Conservation (phyloP, 2,888 invertebrate species). For the Rapana venosa region DNA sequence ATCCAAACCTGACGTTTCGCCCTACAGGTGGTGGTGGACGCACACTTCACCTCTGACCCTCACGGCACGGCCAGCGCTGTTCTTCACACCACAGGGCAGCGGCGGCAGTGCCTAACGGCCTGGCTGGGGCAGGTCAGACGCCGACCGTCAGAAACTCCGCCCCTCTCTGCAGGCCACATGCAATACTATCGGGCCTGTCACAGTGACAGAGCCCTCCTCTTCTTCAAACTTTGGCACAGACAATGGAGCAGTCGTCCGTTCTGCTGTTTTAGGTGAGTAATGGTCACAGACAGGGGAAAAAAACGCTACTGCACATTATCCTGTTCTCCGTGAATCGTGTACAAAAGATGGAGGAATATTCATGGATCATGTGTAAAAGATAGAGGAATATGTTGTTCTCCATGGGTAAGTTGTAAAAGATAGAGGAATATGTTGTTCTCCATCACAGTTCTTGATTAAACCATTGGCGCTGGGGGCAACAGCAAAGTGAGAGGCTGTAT, state of each 20-base stretch:
- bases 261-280: conserved; percentile 67
- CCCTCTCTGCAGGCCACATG: neutral
- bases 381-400: too few relatives aligned
- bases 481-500: too few relatives aligned
- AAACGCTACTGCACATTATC: neutral
- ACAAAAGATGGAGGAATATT: too few relatives aligned
- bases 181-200: conserved; percentile 14
- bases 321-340: too few relatives aligned
- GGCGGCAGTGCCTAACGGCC: conserved; percentile 37
- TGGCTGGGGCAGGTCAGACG: conserved; percentile 28
- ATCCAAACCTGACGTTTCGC: neutral
- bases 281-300: neutral
- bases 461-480: too few relatives aligned
- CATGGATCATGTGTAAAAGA: too few relatives aligned
- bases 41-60: conserved; percentile 56
- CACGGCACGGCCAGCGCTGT: conserved; percentile 53
- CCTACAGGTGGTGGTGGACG: conserved; percentile 54
- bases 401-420: too few relatives aligned
- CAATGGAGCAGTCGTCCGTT: conserved; percentile 71
- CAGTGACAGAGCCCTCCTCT: conserved; percentile 45
- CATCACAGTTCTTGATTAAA: too few relatives aligned
- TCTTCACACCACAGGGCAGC: conserved; percentile 20
- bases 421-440: too few relatives aligned
- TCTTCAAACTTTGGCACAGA: conserved; percentile 63
- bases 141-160: conserved; percentile 16